Conservation (phyloP, 2,888 invertebrate genomes). For the Hydropsyche betteni region DNA sequence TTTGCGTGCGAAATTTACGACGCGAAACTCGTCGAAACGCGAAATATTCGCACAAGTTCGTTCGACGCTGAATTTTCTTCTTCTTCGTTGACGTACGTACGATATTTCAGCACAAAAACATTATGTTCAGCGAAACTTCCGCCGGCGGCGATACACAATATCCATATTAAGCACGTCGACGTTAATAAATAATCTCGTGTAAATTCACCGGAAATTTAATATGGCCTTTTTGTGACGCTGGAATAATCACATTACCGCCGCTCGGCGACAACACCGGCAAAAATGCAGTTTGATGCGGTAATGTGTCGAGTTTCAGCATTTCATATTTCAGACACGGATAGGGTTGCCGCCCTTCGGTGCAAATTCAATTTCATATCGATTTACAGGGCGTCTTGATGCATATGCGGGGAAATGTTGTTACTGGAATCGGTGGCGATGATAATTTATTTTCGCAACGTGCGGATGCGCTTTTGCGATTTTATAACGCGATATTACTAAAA, state of each 20-base stretch:
- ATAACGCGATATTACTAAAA: too few relatives aligned
- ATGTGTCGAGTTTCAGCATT: too few relatives aligned
- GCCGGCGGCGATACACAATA: neutral
- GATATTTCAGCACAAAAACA: neutral
- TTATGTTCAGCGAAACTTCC: neutral
- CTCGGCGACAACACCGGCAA: neutral
- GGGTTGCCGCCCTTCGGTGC: too few relatives aligned
- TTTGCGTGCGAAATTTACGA: constrained; percentile 20
- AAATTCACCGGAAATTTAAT: neutral
- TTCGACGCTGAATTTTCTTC: constrained; percentile 3
- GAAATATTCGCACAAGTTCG: constrained; percentile 1
- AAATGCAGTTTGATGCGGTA: neutral
- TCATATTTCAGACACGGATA: too few relatives aligned
- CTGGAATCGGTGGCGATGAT: too few relatives aligned
- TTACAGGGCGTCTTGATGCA: too few relatives aligned
- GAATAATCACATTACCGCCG: neutral
- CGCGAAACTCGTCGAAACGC: constrained; percentile 16
- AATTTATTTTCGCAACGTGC: too few relatives aligned
- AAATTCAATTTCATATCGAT: too few relatives aligned
- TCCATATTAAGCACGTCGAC: neutral
- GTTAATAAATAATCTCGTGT: neutral
- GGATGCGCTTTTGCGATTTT: too few relatives aligned
- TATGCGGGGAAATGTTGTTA: too few relatives aligned
- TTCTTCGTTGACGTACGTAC: neutral
- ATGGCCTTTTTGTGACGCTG: neutral